These are phyloP conservation scores for Calyptommatus sinebrachiatus DNA, from an alignment of 2,113 vertebrate species.

Conservation along the genomic window DNA sequence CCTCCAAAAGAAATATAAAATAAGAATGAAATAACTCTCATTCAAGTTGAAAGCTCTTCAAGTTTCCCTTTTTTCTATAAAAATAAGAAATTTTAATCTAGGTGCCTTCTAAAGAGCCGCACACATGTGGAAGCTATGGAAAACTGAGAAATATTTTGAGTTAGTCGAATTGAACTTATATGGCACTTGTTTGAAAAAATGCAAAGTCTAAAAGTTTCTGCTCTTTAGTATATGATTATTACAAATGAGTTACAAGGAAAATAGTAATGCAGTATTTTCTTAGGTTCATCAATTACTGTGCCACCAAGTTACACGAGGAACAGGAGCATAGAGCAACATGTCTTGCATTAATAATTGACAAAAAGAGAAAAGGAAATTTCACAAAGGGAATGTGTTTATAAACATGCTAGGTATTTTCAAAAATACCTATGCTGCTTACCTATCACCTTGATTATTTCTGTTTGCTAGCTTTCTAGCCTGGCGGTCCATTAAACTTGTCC, in stretches of 20 bases:
- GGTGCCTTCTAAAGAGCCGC: background rate
- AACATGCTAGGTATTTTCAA: slow-evolving; percentile 6
- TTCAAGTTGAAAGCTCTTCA: background rate
- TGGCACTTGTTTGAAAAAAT: background rate
- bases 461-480: slow-evolving; percentile 93
- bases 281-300: background rate
- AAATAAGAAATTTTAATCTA: background rate
- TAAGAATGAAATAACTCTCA: background rate
- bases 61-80: background rate
- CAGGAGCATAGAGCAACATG: background rate
- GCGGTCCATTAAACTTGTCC: slow-evolving; percentile 97
- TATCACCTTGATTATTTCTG: slow-evolving; percentile 91
- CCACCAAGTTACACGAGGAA: background rate
- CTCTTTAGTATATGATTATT: too few relatives aligned
- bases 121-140: background rate
- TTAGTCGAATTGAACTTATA: background rate
- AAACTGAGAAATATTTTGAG: background rate
- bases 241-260: background rate
- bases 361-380: background rate
- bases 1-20: background rate
- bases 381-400: background rate
- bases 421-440: slow-evolving; percentile 64
- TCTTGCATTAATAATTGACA: background rate
- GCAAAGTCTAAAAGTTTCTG: background rate
- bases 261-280: background rate